Evolutionary conservation across 2,888 invertebrate species (phyloP).

Genomic region (Nysson spinosus): DNA sequence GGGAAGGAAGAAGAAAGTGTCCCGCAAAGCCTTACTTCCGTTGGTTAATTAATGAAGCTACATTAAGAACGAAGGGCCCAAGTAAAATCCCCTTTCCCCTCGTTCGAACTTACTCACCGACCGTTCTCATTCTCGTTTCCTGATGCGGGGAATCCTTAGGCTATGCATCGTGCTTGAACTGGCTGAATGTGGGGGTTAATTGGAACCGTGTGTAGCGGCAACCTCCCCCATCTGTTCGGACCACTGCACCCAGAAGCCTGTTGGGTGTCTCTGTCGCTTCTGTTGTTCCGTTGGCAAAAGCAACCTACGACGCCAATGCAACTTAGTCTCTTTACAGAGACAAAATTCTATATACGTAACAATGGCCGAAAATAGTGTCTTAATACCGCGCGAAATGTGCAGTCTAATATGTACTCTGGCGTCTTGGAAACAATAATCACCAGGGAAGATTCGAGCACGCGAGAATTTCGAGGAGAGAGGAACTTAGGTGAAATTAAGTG

Average conservation of each 20-base stretch:
- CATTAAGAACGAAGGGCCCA: slow-evolving; percentile 59
- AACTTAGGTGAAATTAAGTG: slow-evolving; percentile 10
- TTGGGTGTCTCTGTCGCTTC: slow-evolving; percentile 34
- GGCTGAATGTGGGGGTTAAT: slow-evolving; percentile 66
- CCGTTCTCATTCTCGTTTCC: slow-evolving; percentile 1
- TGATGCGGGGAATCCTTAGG: slow-evolving; percentile 45
- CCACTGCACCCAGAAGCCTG: slow-evolving; percentile 28
- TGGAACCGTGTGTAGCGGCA: slow-evolving; percentile 62
- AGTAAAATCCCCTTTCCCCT: slow-evolving; percentile 23
- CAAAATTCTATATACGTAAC: slow-evolving; percentile 15
- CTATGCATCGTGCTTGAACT: slow-evolving; percentile 62
- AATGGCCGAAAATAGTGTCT: slow-evolving; percentile 45
- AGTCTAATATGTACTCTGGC: slow-evolving; percentile 49
- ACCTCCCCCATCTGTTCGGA: slow-evolving; percentile 42
- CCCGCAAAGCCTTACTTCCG: slow-evolving; percentile 54
- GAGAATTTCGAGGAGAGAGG: slow-evolving; percentile 27
- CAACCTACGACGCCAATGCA: slow-evolving; percentile 25
- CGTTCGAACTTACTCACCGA: slow-evolving; percentile 32
- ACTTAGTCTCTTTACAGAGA: slow-evolving; percentile 43
- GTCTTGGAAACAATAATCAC: slow-evolving; percentile 53
- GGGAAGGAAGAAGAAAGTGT: slow-evolving; percentile 48
- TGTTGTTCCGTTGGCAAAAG: slow-evolving; percentile 14
- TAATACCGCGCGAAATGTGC: slow-evolving; percentile 58
- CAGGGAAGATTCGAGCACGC: slow-evolving; percentile 22
- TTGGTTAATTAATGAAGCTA: slow-evolving; percentile 65